These are phyloP conservation scores for Petromus typicus DNA, from an alignment of 2,113 vertebrate species.

Conservation along the genomic window DNA sequence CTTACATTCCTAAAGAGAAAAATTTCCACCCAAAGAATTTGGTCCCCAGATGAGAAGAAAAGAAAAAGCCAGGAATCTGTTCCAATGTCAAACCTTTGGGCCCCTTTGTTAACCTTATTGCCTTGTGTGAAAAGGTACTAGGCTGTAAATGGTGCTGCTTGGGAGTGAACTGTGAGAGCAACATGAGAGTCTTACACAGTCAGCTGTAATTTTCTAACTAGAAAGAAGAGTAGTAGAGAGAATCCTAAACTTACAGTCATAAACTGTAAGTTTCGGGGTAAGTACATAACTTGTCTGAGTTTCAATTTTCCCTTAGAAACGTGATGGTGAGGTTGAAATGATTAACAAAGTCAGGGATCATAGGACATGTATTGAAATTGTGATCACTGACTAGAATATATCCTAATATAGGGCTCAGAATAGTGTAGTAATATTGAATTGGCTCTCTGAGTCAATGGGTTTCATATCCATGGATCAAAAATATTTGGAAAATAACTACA, in stretches of 20 bases:
- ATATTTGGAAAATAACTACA: background rate
- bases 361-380: background rate
- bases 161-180: background rate
- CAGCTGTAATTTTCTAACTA: background rate
- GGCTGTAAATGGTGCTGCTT: background rate
- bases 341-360: background rate
- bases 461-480: background rate
- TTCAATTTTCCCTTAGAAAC: background rate
- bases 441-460: background rate
- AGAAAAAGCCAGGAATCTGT: background rate
- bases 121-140: background rate
- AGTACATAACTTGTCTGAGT: background rate
- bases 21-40: background rate
- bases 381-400: background rate
- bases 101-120: background rate
- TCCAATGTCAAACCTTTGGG: background rate
- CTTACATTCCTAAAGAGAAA: background rate
- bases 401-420: background rate
- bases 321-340: background rate
- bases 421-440: background rate
- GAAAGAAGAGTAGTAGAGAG: background rate
- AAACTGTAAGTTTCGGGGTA: background rate
- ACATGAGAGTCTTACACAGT: accelerated
- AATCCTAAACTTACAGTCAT: background rate
- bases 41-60: background rate